These are phyloP conservation scores for Formica exsecta DNA, from an alignment of 1,140 invertebrate genomes.

Conservation along the genomic window DNA sequence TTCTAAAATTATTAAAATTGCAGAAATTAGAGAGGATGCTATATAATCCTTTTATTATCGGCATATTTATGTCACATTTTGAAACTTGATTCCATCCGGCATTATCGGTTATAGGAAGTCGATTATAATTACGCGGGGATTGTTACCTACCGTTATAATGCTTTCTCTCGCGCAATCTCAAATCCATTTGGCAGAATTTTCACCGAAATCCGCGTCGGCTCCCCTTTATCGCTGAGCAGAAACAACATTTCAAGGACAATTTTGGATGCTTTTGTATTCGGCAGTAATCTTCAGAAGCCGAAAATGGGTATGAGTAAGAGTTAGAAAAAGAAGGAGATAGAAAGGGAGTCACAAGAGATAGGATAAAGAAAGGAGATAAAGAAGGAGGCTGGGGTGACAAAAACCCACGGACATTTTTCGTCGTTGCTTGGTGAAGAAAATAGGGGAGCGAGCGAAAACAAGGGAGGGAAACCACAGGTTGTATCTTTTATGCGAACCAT, in stretches of 20 bases:
- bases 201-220: background rate
- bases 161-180: background rate
- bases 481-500: conserved; percentile 53
- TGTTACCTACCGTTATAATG: background rate
- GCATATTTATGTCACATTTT: background rate
- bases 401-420: conserved; percentile 53
- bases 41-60: background rate
- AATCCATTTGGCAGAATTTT: conserved; percentile 43
- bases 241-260: conserved; percentile 2
- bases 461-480: conserved; percentile 17
- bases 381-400: conserved; percentile 2
- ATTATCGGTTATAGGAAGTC: too few species aligned
- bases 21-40: background rate
- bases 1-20: background rate
- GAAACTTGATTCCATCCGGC: background rate
- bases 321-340: background rate
- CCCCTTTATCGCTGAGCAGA: conserved; percentile 6
- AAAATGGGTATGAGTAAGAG: conserved; percentile 34
- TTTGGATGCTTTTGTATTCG: conserved; percentile 39
- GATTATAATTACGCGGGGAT: background rate
- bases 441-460: conserved; percentile 36
- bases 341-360: conserved; percentile 9
- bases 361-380: background rate
- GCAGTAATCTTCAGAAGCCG: background rate
- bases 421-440: conserved; percentile 27